Evolutionary conservation across 2,888 invertebrate species (phyloP).

Genomic region (Drosophila paracracens): DNA sequence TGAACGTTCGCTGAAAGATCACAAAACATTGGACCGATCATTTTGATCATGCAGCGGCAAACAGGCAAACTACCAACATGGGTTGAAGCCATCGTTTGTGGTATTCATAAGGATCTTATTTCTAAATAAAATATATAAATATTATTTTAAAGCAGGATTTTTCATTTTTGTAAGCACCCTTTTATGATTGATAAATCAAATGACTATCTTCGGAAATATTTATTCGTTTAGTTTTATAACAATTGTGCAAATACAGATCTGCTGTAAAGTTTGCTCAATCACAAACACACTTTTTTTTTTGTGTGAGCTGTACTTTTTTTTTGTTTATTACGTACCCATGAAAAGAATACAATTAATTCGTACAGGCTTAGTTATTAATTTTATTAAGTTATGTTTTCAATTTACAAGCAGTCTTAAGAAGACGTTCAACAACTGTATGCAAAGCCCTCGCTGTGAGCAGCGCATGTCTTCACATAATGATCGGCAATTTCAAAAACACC

Average conservation of each 20-base stretch:
- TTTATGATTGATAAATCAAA: not conserved
- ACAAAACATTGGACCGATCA: conserved; percentile 77
- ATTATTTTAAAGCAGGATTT: not conserved
- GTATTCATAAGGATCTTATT: not conserved
- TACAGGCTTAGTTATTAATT: not conserved
- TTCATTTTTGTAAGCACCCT: not conserved
- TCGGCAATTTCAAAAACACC: conserved; percentile 84
- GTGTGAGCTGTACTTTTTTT: too few relatives aligned
- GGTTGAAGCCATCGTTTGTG: conserved; percentile 16
- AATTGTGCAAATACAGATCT: not conserved
- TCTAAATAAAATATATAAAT: too few relatives aligned
- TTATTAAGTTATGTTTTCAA: not conserved
- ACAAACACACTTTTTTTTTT: not conserved
- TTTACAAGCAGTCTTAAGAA: not conserved
- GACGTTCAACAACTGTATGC: conserved; percentile 20
- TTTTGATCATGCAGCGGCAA: conserved; percentile 62
- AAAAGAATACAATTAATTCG: not conserved
- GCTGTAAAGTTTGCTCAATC: not conserved
- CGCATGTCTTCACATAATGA: conserved; percentile 73
- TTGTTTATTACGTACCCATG: not conserved
- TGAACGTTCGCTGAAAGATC: conserved; percentile 77
- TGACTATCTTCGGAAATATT: not conserved
- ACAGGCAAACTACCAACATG: conserved; percentile 23
- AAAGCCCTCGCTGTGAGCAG: conserved; percentile 48
- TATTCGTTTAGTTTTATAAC: not conserved